Evolutionary conservation across 2,888 invertebrate species (phyloP).

Genomic region (Microchrysa polita): DNA sequence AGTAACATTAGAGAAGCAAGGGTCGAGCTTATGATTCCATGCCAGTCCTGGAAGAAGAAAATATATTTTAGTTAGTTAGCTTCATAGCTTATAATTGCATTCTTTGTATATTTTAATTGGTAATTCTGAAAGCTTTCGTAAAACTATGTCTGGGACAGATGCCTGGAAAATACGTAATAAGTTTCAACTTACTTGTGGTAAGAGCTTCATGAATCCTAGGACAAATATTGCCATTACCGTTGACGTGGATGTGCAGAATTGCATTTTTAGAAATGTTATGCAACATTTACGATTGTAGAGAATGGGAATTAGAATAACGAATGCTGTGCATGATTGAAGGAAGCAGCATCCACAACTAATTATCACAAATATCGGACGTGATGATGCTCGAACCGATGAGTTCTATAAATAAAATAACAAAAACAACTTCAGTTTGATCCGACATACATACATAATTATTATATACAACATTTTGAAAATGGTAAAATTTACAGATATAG

Average conservation of each 20-base stretch:
- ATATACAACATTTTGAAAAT: not conserved
- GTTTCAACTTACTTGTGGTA: slow-evolving; percentile 64
- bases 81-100: too few relatives aligned
- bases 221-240: slow-evolving; percentile 74
- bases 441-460: not conserved
- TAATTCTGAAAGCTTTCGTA: not conserved
- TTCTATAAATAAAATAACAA: slow-evolving; percentile 55
- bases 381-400: slow-evolving; percentile 54
- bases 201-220: slow-evolving; percentile 65
- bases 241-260: slow-evolving; percentile 74
- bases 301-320: slow-evolving; percentile 62
- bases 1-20: slow-evolving; percentile 72
- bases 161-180: too few relatives aligned
- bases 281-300: slow-evolving; percentile 66
- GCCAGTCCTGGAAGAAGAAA: slow-evolving; percentile 67
- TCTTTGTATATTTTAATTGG: not conserved
- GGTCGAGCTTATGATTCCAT: slow-evolving; percentile 70
- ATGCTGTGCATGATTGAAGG: slow-evolving; percentile 63
- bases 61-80: slow-evolving; percentile 20
- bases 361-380: slow-evolving; percentile 62
- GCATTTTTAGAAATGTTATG: slow-evolving; percentile 73
- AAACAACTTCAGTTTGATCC: not conserved
- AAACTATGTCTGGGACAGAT: too few relatives aligned
- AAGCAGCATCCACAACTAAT: slow-evolving; percentile 64
- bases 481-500: not conserved